phyloP scores from a whole-genome alignment of 2,888 invertebrate genomes.

The Lutraria lutraria region DNA sequence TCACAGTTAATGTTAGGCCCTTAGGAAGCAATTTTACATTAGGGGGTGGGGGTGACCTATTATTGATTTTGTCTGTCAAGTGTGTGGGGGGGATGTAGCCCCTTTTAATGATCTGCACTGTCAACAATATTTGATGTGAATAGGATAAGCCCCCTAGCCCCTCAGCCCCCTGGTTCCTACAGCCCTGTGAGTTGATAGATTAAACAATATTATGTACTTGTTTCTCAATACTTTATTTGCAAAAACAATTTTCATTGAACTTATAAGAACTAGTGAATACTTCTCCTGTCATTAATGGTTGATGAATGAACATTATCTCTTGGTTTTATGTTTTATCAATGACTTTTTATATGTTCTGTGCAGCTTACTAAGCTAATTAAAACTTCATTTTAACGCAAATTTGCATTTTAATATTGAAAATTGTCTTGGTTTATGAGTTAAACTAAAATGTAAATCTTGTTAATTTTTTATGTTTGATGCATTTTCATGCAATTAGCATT shows the following conservation, averaged over 20 bases:
- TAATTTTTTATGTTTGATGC: too few relatives aligned
- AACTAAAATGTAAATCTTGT: not conserved
- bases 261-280: not conserved
- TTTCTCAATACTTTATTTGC: not conserved
- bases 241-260: not conserved
- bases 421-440: not conserved
- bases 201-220: not conserved
- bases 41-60: too few relatives aligned
- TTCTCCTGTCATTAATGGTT: not conserved
- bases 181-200: not conserved
- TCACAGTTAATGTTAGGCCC: too few relatives aligned
- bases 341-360: not conserved
- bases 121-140: too few relatives aligned
- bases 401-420: not conserved
- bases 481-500: not conserved
- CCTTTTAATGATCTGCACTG: too few relatives aligned
- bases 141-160: too few relatives aligned
- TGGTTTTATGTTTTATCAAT: not conserved
- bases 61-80: too few relatives aligned
- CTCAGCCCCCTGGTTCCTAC: too few relatives aligned
- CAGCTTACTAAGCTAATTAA: not conserved
- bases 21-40: too few relatives aligned
- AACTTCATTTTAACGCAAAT: not conserved
- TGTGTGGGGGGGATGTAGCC: too few relatives aligned
- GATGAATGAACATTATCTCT: not conserved